A percentile compares a stretch with the other conserved stretches of the same genome.
These are phyloP conservation scores for Dichetophora obliterata DNA, from an alignment of 2,888 invertebrate species.

Conservation along the genomic window DNA sequence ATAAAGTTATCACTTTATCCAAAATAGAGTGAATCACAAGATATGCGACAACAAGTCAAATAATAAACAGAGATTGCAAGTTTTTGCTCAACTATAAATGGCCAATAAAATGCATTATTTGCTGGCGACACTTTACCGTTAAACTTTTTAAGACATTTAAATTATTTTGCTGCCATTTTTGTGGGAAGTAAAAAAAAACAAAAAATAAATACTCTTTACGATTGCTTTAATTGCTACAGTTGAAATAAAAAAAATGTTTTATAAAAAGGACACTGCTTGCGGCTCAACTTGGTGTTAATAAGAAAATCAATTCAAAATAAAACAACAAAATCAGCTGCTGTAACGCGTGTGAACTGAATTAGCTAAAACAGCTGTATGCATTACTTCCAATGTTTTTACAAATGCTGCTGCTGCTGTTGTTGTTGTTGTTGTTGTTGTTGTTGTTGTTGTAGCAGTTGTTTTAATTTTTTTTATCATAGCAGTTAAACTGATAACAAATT, in stretches of 20 bases:
- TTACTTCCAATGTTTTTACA: background rate
- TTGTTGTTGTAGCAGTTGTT: background rate
- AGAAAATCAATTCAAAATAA: background rate
- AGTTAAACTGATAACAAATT: conserved; percentile 49
- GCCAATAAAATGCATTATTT: background rate
- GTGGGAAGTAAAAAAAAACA: background rate
- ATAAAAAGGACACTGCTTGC: too few relatives aligned
- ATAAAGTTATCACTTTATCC: background rate
- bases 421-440: background rate
- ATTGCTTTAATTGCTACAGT: background rate
- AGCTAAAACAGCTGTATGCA: conserved; percentile 15
- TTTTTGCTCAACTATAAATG: background rate
- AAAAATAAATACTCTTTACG: background rate
- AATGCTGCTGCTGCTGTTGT: too few relatives aligned
- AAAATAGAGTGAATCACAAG: background rate
- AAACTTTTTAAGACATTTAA: background rate
- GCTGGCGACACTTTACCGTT: background rate
- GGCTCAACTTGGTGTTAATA: background rate
- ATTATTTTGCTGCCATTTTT: background rate
- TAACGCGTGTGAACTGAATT: conserved; percentile 22
- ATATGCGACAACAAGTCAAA: too few relatives aligned
- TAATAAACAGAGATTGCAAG: too few relatives aligned
- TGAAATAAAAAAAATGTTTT: too few relatives aligned
- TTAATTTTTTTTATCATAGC: background rate
- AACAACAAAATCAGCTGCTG: background rate